Conservation (phyloP, 2,888 invertebrate genomes). For the Papilio protenor region DNA sequence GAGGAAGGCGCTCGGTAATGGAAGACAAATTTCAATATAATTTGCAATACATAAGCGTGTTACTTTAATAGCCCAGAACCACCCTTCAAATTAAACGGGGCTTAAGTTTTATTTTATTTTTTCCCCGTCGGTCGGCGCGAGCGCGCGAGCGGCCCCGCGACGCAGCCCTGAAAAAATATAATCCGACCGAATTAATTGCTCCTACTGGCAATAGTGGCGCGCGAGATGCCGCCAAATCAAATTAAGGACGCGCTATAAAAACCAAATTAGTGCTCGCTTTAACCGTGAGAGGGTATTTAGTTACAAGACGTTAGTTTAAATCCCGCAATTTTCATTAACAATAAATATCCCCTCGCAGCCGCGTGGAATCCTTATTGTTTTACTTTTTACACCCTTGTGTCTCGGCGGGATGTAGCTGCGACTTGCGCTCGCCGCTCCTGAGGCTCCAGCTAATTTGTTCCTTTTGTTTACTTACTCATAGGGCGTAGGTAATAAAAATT, state of each 20-base stretch:
- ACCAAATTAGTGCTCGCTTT: slow-evolving; percentile 85
- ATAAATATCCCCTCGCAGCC: slow-evolving; percentile 83
- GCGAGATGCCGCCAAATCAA: slow-evolving; percentile 84
- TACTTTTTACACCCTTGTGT: slow-evolving; percentile 85
- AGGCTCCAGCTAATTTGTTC: slow-evolving; percentile 79
- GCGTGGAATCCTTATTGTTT: slow-evolving; percentile 83
- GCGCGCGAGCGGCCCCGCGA: slow-evolving; percentile 55
- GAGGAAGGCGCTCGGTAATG: slow-evolving; percentile 84
- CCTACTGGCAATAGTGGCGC: slow-evolving; percentile 81
- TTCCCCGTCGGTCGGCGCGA: slow-evolving; percentile 72
- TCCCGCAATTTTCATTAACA: slow-evolving; percentile 85
- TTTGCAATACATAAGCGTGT: slow-evolving; percentile 86
- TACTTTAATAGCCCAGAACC: slow-evolving; percentile 85
- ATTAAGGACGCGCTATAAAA: slow-evolving; percentile 85
- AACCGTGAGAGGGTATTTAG: slow-evolving; percentile 84
- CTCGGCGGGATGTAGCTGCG: slow-evolving; percentile 72
- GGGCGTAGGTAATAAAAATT: slow-evolving; percentile 82
- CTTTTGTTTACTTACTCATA: slow-evolving; percentile 81
- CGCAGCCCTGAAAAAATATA: slow-evolving; percentile 80
- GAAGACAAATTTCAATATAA: slow-evolving; percentile 86
- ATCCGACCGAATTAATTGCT: slow-evolving; percentile 84
- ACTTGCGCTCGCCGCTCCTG: slow-evolving; percentile 60
- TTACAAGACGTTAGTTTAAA: slow-evolving; percentile 85
- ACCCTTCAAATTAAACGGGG: slow-evolving; percentile 85
- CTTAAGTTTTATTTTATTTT: slow-evolving; percentile 85